These are phyloP conservation scores for Pachycephala philippinensis DNA, from an alignment of 2,113 vertebrate genomes.

Conservation along the genomic window DNA sequence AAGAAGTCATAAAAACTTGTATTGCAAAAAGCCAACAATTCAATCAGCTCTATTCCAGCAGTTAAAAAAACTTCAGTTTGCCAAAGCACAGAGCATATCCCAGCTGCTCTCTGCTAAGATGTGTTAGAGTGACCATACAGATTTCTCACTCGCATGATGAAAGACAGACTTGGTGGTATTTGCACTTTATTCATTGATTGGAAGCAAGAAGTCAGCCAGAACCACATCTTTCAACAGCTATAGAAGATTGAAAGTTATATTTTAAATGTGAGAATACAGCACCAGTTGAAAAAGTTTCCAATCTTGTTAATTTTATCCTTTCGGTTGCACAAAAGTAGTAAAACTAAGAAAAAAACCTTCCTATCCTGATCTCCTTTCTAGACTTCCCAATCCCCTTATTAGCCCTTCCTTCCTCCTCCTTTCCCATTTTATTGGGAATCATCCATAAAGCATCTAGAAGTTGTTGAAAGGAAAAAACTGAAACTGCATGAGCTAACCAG, in stretches of 20 bases:
- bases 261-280: background rate
- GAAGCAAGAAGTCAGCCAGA: background rate
- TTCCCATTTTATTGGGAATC: background rate
- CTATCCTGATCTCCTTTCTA: background rate
- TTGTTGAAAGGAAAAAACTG: background rate
- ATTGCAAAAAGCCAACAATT: conserved; percentile 33
- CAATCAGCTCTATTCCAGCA: background rate
- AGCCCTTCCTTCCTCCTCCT: background rate
- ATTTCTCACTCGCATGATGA: conserved; percentile 31
- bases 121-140: conserved; percentile 5
- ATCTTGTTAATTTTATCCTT: background rate
- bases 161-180: conserved; percentile 45
- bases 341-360: background rate
- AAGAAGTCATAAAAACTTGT: conserved; percentile 29
- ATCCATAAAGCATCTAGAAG: background rate
- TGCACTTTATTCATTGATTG: conserved; percentile 9
- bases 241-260: background rate
- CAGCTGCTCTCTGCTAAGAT: conserved; percentile 34
- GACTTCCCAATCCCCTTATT: background rate
- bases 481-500: background rate
- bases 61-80: background rate
- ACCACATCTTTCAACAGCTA: conserved; percentile 10
- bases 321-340: background rate
- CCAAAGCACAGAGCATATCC: conserved; percentile 36
- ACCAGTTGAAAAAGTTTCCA: background rate